These are phyloP conservation scores for Dusona sp. DNA, from an alignment of 2,888 invertebrate species.

Conservation along the genomic window DNA sequence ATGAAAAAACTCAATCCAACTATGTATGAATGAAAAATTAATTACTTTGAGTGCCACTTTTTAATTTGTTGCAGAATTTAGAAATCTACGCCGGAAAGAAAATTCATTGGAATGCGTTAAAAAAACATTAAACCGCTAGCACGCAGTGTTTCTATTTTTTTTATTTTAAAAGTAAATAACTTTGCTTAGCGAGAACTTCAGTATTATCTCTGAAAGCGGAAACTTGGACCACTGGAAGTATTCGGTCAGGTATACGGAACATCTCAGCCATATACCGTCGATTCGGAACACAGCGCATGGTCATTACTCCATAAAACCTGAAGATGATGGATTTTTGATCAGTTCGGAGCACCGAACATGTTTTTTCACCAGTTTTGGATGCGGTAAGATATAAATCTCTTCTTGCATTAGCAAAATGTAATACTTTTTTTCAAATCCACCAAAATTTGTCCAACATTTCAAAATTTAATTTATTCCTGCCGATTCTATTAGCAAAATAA, in stretches of 20 bases:
- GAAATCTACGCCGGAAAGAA: neutral
- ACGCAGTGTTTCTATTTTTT: no score
- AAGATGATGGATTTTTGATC: conserved; percentile 86
- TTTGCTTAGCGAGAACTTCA: conserved; percentile 87
- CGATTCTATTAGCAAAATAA: neutral
- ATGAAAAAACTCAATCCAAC: conserved; percentile 90
- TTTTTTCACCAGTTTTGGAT: conserved; percentile 86
- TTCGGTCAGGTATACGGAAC: conserved; percentile 88
- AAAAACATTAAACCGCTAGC: no score
- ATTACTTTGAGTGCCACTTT: conserved; percentile 9
- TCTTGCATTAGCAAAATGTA: no score
- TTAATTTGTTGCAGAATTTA: neutral
- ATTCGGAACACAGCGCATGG: conserved; percentile 87
- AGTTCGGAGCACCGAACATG: conserved; percentile 88
- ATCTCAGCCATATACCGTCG: conserved; percentile 88
- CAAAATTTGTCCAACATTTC: no score
- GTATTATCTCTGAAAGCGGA: conserved; percentile 88
- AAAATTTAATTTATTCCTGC: no score
- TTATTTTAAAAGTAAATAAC: neutral
- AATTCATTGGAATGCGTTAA: neutral
- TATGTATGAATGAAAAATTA: conserved; percentile 87
- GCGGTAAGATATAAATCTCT: conserved; percentile 87
- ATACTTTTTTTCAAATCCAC: neutral
- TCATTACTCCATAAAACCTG: conserved; percentile 87
- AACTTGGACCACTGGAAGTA: conserved; percentile 90